phyloP scores from a whole-genome alignment of 2,113 vertebrate species.

The Mastomys natalensis region DNA sequence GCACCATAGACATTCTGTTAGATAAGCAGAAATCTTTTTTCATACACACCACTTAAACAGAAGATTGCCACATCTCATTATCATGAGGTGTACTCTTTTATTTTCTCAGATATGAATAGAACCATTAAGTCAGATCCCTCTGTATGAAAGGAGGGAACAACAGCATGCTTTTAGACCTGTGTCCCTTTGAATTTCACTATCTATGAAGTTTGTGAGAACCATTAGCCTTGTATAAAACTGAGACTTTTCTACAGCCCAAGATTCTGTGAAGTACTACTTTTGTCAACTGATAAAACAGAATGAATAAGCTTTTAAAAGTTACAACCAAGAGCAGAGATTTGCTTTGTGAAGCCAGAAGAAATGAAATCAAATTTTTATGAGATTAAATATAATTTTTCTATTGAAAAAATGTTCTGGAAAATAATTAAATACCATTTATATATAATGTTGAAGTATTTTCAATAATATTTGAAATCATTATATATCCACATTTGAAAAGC shows the following conservation, averaged over 20 bases:
- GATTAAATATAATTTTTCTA: neutral
- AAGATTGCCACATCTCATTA: neutral
- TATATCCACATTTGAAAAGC: neutral
- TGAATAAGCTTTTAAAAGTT: slow-evolving; percentile 31
- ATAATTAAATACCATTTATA: neutral
- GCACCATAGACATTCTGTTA: neutral
- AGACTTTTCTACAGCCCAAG: slow-evolving; percentile 13
- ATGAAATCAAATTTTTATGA: slow-evolving; percentile 28
- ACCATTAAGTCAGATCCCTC: slow-evolving; percentile 49
- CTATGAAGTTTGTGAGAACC: slow-evolving; percentile 49
- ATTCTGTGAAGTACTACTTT: slow-evolving; percentile 42
- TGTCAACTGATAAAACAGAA: slow-evolving; percentile 18
- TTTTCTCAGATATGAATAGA: slow-evolving; percentile 34
- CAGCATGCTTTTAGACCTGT: slow-evolving; percentile 57
- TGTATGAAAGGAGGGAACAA: slow-evolving; percentile 23
- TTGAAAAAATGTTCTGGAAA: neutral
- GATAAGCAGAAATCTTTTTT: neutral
- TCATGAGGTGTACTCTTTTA: slow-evolving; percentile 32
- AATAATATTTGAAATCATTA: neutral
- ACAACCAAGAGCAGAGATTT: slow-evolving; percentile 6
- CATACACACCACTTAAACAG: neutral
- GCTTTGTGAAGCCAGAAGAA: neutral
- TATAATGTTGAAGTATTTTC: neutral
- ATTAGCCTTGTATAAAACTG: neutral
- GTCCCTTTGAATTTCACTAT: slow-evolving; percentile 61